Conservation (phyloP, 2,888 invertebrate genomes). For the Heliothis peltigera region DNA sequence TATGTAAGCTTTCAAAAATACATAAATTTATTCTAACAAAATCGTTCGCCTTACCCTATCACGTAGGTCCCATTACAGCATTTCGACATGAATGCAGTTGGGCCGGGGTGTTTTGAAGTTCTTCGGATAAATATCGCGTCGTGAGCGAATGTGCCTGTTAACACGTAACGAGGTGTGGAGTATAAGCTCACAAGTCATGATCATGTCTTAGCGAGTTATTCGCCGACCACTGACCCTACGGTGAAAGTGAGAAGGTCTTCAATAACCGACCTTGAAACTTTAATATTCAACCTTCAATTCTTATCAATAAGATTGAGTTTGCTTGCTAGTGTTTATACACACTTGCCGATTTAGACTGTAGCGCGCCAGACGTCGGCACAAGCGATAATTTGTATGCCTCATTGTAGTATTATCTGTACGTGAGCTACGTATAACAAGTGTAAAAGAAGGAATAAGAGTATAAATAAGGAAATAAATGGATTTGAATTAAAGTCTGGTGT, state of each 20-base stretch:
- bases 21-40: conserved; percentile 44
- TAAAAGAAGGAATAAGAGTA: conserved; percentile 79
- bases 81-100: conserved; percentile 76
- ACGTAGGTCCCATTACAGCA: conserved; percentile 81
- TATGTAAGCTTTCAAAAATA: conserved; percentile 29
- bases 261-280: conserved; percentile 41
- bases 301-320: conserved; percentile 60
- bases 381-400: conserved; percentile 89
- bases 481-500: conserved; percentile 74
- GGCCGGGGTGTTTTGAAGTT: conserved; percentile 81
- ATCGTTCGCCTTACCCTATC: conserved; percentile 63
- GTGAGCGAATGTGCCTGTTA: conserved; percentile 89
- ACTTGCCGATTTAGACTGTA: conserved; percentile 75
- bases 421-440: conserved; percentile 85
- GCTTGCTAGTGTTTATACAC: conserved; percentile 35
- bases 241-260: conserved; percentile 74
- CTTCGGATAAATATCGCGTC: conserved; percentile 87
- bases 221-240: conserved; percentile 87
- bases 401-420: conserved; percentile 88
- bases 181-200: conserved; percentile 89
- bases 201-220: conserved; percentile 89
- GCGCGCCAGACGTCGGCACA: conserved; percentile 79
- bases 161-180: conserved; percentile 90
- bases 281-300: conserved; percentile 62
- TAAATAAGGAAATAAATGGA: conserved; percentile 84